Evolutionary conservation across 1,140 invertebrate genomes (phyloP), one percentile per base, ranked within the genome.

Genomic region (Caerostris extrusa): DNA sequence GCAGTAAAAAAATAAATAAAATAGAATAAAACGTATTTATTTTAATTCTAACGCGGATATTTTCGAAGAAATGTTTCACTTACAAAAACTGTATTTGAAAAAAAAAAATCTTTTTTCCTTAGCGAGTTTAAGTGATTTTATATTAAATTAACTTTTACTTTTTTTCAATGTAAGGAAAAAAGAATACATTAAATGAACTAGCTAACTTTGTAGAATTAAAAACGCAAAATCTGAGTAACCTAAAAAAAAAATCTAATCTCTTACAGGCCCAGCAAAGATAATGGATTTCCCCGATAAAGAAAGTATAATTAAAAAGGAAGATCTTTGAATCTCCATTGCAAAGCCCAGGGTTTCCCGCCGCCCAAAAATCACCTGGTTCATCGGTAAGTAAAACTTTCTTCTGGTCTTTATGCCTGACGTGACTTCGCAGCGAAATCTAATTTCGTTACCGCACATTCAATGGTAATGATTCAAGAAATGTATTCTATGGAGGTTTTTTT

Each of bases 331-430:
- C 55, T 95, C 6, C 17, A 82, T 4, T 95, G 95, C 91, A 67
- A 85, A 56, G 91, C 90, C 0, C 81, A 86, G 71, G 95, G 95
- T 19, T 94, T 77, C 77, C 95, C 95, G n/a, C 12, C 17, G 17
- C 93, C 93, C 12, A 89, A 71, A n/a, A 55, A 91, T 95, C 50
- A 91, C 58, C 6, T 95, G 95, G 95, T 85, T 81, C 19, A 94
- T 94, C 3, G 94, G 95, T 95, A 94, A 89, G 61, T 85, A 7
- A 50, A 71, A 2, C 19, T 71, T 77, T 53, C 71, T 5, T 64
- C 10, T 64, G 12, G 14, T 77, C 71, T 34, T 34, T 50, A 53
- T 77, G 34, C 10, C 0, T 77, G 8, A 50, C 50, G 71, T 77
- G 71, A 53, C 71, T 77, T 1, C 34, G 2, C 3, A 34, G 34